Evolutionary conservation across 2,113 vertebrate species (phyloP).

Genomic region (Coreoperca whiteheadi): DNA sequence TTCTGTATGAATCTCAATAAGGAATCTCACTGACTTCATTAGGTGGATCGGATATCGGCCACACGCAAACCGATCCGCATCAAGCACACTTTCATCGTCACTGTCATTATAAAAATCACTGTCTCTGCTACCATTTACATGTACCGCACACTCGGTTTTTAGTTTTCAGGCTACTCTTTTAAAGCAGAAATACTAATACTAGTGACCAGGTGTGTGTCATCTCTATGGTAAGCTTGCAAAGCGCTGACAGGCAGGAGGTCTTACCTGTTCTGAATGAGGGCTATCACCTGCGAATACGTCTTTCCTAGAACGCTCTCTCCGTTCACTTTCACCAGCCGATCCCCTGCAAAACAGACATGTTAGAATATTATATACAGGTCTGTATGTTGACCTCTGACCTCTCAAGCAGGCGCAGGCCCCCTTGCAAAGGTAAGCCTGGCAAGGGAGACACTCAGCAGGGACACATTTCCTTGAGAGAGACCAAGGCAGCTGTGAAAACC

Average conservation of each 20-base stretch:
- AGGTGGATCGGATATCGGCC: not conserved
- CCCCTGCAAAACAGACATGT: constrained; percentile 83
- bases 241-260: constrained; percentile 31
- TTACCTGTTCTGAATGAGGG: constrained; percentile 98
- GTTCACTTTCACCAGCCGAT: constrained; percentile 96
- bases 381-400: not conserved
- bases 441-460: not conserved
- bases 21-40: not conserved
- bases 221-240: not conserved
- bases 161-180: constrained; percentile 34
- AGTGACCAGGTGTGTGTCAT: not conserved
- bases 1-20: not conserved
- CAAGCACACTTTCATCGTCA: not conserved
- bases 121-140: not conserved
- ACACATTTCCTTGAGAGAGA: constrained; percentile 3
- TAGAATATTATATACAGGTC: not conserved
- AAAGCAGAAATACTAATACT: not conserved
- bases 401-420: not conserved
- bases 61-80: not conserved
- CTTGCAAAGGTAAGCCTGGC: not conserved
- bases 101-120: not conserved
- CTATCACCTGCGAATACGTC: constrained; percentile 98
- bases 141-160: not conserved
- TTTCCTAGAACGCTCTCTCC: constrained; percentile 96
- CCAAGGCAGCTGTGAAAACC: not conserved